These are phyloP conservation scores for Andrena marginata DNA, from an alignment of 2,888 invertebrate genomes.

Conservation along the genomic window DNA sequence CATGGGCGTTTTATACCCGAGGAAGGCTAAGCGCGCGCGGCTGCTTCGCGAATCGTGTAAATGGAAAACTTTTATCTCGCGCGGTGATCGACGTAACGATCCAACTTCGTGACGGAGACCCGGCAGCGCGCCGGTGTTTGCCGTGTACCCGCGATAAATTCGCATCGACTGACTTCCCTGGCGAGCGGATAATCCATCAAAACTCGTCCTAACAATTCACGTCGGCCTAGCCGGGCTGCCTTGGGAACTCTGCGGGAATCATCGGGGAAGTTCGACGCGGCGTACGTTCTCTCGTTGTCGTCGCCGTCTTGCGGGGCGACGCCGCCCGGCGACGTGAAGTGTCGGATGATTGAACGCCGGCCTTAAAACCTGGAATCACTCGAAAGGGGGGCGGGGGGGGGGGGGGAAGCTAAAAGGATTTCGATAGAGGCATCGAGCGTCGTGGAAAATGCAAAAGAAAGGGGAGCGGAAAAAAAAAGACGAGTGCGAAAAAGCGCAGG, in stretches of 20 bases:
- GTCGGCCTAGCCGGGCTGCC: conserved; percentile 41
- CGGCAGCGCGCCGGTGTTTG: not conserved
- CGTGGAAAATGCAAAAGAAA: conserved; percentile 57
- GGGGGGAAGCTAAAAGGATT: conserved; percentile 70
- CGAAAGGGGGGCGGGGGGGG: conserved; percentile 62
- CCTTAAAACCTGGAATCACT: conserved; percentile 73
- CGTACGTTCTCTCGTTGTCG: conserved; percentile 47
- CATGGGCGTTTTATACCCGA: too few species aligned
- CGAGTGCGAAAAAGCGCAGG: conserved; percentile 9
- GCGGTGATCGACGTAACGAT: conserved; percentile 34
- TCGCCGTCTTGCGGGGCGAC: conserved; percentile 43
- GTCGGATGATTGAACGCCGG: conserved; percentile 70
- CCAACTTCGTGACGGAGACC: conserved; percentile 35
- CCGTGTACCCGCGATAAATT: conserved; percentile 61
- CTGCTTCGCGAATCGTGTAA: conserved; percentile 7
- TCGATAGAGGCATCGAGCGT: conserved; percentile 68
- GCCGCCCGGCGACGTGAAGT: conserved; percentile 60
- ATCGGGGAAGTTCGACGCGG: conserved; percentile 45
- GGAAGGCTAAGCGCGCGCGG: not conserved
- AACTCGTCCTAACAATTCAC: conserved; percentile 63
- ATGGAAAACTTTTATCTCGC: conserved; percentile 48
- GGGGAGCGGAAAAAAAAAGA: conserved; percentile 9
- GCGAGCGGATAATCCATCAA: conserved; percentile 68
- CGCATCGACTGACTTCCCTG: conserved; percentile 57
- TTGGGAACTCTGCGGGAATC: conserved; percentile 41